Base-by-base conservation (phyloP, 2,888 invertebrate genomes). In the Cataglyphis cursor region DNA sequence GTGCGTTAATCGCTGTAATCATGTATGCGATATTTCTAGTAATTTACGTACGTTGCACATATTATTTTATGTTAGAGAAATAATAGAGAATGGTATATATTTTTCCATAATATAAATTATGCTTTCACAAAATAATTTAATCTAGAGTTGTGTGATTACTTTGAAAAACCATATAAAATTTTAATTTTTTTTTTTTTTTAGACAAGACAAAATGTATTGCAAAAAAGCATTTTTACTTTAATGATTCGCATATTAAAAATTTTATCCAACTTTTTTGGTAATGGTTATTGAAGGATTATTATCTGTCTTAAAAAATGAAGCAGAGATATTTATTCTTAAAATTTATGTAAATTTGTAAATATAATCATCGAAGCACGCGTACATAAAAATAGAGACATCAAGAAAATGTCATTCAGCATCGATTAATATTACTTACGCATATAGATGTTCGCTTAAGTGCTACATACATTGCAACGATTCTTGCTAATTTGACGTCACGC, bases 401-500 rank as follows among this genome's bases (percentile, higher is more conserved):
- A 41, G 41, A 59, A 70, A 31, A 57, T 35, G 61, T 65, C 38
- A 18, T 1, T 1, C 21, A n/a, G 18, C 1, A 24, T 35, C 44
- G 35, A 68, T 70, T 35, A 70, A 80, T 18, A 21, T 57, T 70
- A 24, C 12, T 59, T 35, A 21, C 31, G 78, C 35, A 35, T 12
- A 61, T 24, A 12, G 44, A 59, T 35, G 70, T 44, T 70, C 59
- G 78, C 68, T 59, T 21, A 68, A 59, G 68, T 76, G 66, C 5
- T 10, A 48, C 35, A 41, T 31, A 44, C 24, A 68, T 15, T 31
- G 44, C 59, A 70, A 44, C 59, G 70, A 70, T 80, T 70, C 78
- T 35, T 44, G 59, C 59, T 80, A 80, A 80, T 80, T 80, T 70
- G 59, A 80, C 44, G 59, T 80, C 70, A 80, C 70, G 61, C 44